Percentiles rank a stretch among this genome's conserved stretches.
Evolutionary conservation across 2,797 vertebrate species (phyloP).

Genomic region (Synanceia verrucosa): DNA sequence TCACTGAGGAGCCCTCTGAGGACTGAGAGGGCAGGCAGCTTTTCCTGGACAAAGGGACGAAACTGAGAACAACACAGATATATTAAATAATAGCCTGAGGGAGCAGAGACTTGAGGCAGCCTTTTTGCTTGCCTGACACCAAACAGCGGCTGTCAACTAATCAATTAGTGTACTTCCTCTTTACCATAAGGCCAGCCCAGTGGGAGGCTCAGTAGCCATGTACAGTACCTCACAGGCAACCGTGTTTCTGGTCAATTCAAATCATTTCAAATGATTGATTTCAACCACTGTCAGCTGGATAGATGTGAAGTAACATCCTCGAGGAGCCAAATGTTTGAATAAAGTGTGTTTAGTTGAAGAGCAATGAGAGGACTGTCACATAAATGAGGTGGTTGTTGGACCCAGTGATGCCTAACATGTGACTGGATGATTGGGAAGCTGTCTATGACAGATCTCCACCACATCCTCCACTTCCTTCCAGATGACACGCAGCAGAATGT

Average conservation of each 20-base stretch:
- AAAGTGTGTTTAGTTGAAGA: not conserved
- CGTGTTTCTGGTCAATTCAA: conserved; percentile 30
- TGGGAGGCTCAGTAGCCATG: conserved; percentile 37
- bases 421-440: conserved; percentile 59
- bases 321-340: conserved; percentile 15
- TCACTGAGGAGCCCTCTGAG: conserved; percentile 72
- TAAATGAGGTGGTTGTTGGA: conserved; percentile 38
- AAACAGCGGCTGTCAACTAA: conserved; percentile 67
- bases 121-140: conserved; percentile 60
- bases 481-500: conserved; percentile 73
- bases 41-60: conserved; percentile 74
- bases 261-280: conserved; percentile 38
- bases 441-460: conserved; percentile 63
- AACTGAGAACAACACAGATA: conserved; percentile 72
- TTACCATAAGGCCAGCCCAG: conserved; percentile 46
- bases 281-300: conserved; percentile 17
- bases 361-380: conserved; percentile 1
- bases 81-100: conserved; percentile 74
- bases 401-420: conserved; percentile 42
- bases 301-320: conserved; percentile 2
- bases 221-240: conserved; percentile 26
- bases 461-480: conserved; percentile 51
- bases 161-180: conserved; percentile 73
- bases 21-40: conserved; percentile 70
- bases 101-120: conserved; percentile 42